Percentiles rank a stretch among this genome's conserved stretches.
phyloP scores from a whole-genome alignment of 2,888 invertebrate species.

The Leucophenga montana region DNA sequence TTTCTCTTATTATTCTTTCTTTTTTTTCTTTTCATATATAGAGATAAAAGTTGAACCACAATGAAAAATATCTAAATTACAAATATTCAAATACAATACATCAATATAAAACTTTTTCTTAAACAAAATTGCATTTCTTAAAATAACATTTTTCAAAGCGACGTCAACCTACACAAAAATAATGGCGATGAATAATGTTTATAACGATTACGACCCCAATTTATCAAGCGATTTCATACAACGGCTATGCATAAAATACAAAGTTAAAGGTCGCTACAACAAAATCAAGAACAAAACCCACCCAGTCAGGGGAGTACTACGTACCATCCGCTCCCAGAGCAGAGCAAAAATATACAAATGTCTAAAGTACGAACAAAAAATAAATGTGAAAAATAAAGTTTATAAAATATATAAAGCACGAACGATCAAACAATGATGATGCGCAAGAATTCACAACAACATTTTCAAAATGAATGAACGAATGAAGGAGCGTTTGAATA shows the following conservation, averaged over 20 bases:
- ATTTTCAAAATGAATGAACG: slow-evolving; percentile 50
- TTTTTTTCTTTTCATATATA: too few relatives aligned
- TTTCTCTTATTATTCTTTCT: too few relatives aligned
- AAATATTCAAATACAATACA: too few relatives aligned
- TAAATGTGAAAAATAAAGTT: slow-evolving; percentile 53
- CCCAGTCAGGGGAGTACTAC: background rate
- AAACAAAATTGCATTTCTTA: too few relatives aligned
- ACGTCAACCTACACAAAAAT: slow-evolving; percentile 41
- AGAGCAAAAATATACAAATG: background rate
- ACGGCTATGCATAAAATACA: slow-evolving; percentile 17
- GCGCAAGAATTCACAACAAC: slow-evolving; percentile 63
- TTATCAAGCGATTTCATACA: slow-evolving; percentile 60
- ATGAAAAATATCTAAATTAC: too few relatives aligned
- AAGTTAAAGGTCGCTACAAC: slow-evolving; percentile 25
- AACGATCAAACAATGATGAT: slow-evolving; percentile 70
- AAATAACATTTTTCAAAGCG: slow-evolving; percentile 19
- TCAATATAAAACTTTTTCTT: too few relatives aligned
- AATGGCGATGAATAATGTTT: slow-evolving; percentile 64
- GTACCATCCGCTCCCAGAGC: background rate
- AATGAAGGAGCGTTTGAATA: slow-evolving; percentile 48
- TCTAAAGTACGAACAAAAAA: slow-evolving; percentile 5
- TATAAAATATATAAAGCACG: slow-evolving; percentile 56
- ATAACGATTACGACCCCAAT: slow-evolving; percentile 68
- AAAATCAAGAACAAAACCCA: too few relatives aligned
- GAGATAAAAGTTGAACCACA: too few relatives aligned